phyloP scores from a whole-genome alignment of 2,888 invertebrate species.

The Leptogaster cylindrica region DNA sequence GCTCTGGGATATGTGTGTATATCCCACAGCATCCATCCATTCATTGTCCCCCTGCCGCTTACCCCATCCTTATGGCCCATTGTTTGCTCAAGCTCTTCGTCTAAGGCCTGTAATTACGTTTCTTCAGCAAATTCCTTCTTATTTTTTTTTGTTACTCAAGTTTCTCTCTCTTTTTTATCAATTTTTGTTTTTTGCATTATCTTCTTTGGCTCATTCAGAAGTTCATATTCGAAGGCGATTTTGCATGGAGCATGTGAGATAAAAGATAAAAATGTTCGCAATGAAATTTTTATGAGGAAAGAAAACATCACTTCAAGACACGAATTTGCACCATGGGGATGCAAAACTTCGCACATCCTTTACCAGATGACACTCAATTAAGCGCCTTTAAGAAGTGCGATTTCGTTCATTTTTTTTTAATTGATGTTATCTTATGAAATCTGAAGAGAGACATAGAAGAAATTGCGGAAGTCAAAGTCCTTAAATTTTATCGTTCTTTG shows the following conservation, averaged over 20 bases:
- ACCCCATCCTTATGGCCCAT: neutral
- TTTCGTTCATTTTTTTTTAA: too few species aligned
- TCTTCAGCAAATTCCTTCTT: constrained; percentile 7
- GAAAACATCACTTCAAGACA: too few species aligned
- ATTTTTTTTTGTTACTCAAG: too few species aligned
- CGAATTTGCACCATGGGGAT: too few species aligned
- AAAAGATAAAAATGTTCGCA: neutral
- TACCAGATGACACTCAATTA: too few species aligned
- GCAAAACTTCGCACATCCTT: too few species aligned
- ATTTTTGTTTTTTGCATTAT: neutral
- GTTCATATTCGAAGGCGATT: neutral
- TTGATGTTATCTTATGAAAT: too few species aligned
- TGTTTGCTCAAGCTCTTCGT: constrained; percentile 20
- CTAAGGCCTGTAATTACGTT: constrained; percentile 20
- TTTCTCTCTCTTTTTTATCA: neutral
- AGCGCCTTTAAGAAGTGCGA: too few species aligned
- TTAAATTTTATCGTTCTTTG: too few species aligned
- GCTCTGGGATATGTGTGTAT: constrained; percentile 10
- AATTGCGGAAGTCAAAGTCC: too few species aligned
- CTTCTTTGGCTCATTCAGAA: neutral
- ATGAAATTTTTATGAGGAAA: constrained; percentile 7
- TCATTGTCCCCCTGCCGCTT: neutral
- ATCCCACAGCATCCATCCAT: too few species aligned
- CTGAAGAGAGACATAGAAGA: too few species aligned
- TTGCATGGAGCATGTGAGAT: neutral